Base-by-base conservation (phyloP, 2,113 vertebrate species). In the Nansenia antarctica region DNA sequence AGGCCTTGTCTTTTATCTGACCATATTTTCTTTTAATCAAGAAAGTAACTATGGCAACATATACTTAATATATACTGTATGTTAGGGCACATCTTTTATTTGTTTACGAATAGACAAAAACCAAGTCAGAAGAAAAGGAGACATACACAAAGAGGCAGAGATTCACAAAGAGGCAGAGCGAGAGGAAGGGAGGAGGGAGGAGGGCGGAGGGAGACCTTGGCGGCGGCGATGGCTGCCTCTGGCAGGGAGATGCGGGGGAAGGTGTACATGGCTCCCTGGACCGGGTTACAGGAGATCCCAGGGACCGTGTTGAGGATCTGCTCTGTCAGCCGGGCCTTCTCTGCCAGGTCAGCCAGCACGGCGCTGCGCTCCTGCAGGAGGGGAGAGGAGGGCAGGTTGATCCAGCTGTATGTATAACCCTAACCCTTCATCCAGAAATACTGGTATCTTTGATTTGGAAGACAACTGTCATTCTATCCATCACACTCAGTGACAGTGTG, bases 191-290 rank as follows among this genome's bases (percentile, higher is more conserved):
- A 29, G 12, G 53, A 6, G 53, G 26, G 20, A 11, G 45, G 45
- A 52, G 18, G 20, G 18, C 27, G 26, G 9, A 9, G 27, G 11
- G 53, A 53, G 30, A 97, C 96, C 94, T 87, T 66, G 4, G 96
- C 96, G 0, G 90, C 92, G 3, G 82, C 82, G 29, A 96, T 14
- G 0, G 96, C 95, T 0, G 85, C 86, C 1, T 92, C 87, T 0
- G 96, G 95, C 52, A 98, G 89, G 27, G 88, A 79, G 32, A 98
- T 91, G 1, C 84, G 62, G 0, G 96, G 96, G 78, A 96, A 98
- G 42, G 95, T 94, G 74, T 97, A 98, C 96, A 98, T 97, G 32
- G 96, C 96, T 0, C 96, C 96, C 85, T 98, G 96, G 67, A 98
- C 95, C 0, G 96, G 95, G 82, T 97, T 97, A 83, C 95, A 98